phyloP scores from a whole-genome alignment of 92 coral and sea anemone genomes.

The Blastomussa wellsi region DNA sequence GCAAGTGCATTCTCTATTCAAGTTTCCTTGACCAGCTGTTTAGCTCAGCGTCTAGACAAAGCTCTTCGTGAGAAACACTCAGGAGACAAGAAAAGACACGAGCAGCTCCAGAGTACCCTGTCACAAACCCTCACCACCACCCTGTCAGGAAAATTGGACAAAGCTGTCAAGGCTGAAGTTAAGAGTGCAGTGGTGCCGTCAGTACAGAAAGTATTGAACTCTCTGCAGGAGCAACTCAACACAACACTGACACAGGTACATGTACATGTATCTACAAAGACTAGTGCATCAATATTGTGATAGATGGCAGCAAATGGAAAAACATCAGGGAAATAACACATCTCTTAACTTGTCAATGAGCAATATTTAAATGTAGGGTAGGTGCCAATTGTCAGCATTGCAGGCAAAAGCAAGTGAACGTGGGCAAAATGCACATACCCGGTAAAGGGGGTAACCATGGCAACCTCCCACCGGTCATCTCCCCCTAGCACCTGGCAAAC shows the following conservation, averaged over 20 bases:
- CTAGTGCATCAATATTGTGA: too few species aligned
- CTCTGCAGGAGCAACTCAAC: conserved; percentile 89
- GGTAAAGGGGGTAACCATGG: too few species aligned
- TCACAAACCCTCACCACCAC: conserved; percentile 86
- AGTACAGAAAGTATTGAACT: conserved; percentile 73
- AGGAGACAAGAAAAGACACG: conserved; percentile 88
- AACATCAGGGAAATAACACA: too few species aligned
- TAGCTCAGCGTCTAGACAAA: conserved; percentile 88
- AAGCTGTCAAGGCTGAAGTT: conserved; percentile 84
- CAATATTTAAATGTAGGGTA: too few species aligned
- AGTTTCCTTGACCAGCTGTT: conserved; percentile 21
- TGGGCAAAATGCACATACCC: too few species aligned
- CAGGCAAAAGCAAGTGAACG: too few species aligned
- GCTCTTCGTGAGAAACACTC: conserved; percentile 83
- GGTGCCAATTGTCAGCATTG: too few species aligned
- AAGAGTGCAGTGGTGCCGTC: conserved; percentile 83
- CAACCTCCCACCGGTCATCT: too few species aligned
- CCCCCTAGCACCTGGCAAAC: too few species aligned
- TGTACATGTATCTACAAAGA: background rate
- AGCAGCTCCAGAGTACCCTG: conserved; percentile 81
- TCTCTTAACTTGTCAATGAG: too few species aligned
- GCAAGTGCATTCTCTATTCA: background rate
- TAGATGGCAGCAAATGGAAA: too few species aligned
- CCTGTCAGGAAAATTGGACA: conserved; percentile 88
- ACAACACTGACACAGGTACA: conserved; percentile 93